These are phyloP conservation scores for Cinara cedri DNA, from an alignment of 2,888 invertebrate species.

Conservation along the genomic window DNA sequence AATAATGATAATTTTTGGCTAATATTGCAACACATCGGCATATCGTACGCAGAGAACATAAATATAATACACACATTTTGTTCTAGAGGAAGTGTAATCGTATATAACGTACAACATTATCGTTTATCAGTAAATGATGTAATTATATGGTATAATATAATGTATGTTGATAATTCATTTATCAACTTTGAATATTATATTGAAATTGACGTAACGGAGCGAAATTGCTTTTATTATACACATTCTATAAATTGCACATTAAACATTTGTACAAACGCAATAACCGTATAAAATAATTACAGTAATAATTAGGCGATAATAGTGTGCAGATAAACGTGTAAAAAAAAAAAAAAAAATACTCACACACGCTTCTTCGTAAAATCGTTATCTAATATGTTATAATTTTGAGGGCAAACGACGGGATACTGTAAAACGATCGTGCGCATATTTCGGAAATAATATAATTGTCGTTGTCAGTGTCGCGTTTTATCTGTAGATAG, in stretches of 20 bases:
- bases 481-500: no score
- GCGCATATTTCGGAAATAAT: no score
- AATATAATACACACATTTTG: not conserved
- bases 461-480: no score
- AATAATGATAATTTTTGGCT: not conserved
- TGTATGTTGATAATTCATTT: not conserved
- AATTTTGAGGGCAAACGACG: no score
- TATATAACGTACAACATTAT: not conserved
- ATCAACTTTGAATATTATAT: not conserved
- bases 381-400: no score
- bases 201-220: not conserved
- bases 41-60: not conserved
- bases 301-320: no score
- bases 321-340: no score
- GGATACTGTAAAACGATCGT: no score
- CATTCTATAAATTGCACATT: not conserved
- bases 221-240: not conserved
- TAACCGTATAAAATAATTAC: no score
- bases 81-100: conserved; percentile 16
- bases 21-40: not conserved
- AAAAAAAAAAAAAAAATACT: no score
- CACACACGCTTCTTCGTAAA: no score
- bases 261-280: not conserved
- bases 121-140: not conserved
- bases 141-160: no score